Conservation (phyloP, 2,888 invertebrate species). For the Drosophila eohydei region DNA sequence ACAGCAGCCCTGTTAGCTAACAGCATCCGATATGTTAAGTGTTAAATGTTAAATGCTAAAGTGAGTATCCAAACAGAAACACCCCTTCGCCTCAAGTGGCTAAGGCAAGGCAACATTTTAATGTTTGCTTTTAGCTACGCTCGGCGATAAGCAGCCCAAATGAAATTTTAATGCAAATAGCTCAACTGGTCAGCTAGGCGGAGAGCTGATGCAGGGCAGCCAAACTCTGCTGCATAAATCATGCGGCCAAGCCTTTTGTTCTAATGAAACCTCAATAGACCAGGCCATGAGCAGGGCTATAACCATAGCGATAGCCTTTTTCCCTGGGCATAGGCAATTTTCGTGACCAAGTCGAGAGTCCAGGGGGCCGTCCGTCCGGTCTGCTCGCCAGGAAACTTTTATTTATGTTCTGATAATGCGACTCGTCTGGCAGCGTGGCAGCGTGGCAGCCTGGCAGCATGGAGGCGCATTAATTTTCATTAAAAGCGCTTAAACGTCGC, state of each 20-base stretch:
- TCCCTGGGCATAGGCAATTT: slow-evolving; percentile 43
- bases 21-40: not conserved
- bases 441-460: slow-evolving; percentile 12
- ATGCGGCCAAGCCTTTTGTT: slow-evolving; percentile 65
- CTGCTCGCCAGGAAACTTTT: slow-evolving; percentile 60
- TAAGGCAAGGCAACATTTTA: slow-evolving; percentile 25
- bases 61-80: no score
- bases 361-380: slow-evolving; percentile 15
- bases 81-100: not conserved
- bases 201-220: not conserved
- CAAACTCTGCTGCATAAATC: slow-evolving; percentile 64
- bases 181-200: slow-evolving; percentile 50
- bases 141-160: slow-evolving; percentile 50
- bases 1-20: not conserved
- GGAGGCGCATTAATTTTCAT: slow-evolving; percentile 74
- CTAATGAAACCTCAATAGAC: slow-evolving; percentile 56
- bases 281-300: not conserved
- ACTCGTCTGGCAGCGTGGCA: slow-evolving; percentile 3
- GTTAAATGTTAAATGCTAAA: not conserved
- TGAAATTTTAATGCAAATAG: slow-evolving; percentile 75
- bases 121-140: slow-evolving; percentile 28
- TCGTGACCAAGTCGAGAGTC: slow-evolving; percentile 48
- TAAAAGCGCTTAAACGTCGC: slow-evolving; percentile 74
- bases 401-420: slow-evolving; percentile 64
- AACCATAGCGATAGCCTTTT: slow-evolving; percentile 1